Base-by-base conservation (phyloP, 1,140 invertebrate species). In the Diorhabda elongata region DNA sequence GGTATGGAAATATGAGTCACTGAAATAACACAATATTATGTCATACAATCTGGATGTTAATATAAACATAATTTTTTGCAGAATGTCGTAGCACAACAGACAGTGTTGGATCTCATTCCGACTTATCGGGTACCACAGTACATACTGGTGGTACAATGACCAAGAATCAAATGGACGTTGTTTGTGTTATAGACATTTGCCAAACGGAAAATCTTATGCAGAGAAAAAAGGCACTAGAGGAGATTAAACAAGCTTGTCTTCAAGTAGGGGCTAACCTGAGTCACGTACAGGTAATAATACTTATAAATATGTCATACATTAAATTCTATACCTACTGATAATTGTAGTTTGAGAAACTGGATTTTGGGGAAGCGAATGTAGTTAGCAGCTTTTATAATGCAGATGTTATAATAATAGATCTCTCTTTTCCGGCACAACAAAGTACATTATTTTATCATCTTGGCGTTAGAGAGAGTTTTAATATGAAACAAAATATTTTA, bases 401-500 rank as follows among this genome's bases (percentile, higher is more conserved):
- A 1, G 98, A 99, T 85, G 95, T 99, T 42, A 97, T 94, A 2
- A 87, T 99, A 42, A 94, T 99, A 44, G 98, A 99, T 84, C 86
- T 99, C 73, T 96, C 94, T 58, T 84, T 97, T 60, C 89, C 94
- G 77, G 80, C 92, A 45, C 96, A 98, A 82, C 94, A 96, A 80
- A 93, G 90, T 76, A 90, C 95, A 0, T 84, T 99, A 42, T 95
- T 97, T 76, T 99, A 99, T 84, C 97, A 99, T 82, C 87, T 99
- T 57, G 98, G 97, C 43, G 95, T 99, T 1, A 84, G 98, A 66
- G 97, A 99, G 82, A 98, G 95, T 81, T 98, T 99, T 86, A 93
- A 93, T 60, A 99, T 99, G 96, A 97, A 95, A 79, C 93, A 98
- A 80, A 99, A 98, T 83, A 95, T 99, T 69, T 82, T 99, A 8